Evolutionary conservation across 2,888 invertebrate species (phyloP).

Genomic region (Acholoe squamosa): DNA sequence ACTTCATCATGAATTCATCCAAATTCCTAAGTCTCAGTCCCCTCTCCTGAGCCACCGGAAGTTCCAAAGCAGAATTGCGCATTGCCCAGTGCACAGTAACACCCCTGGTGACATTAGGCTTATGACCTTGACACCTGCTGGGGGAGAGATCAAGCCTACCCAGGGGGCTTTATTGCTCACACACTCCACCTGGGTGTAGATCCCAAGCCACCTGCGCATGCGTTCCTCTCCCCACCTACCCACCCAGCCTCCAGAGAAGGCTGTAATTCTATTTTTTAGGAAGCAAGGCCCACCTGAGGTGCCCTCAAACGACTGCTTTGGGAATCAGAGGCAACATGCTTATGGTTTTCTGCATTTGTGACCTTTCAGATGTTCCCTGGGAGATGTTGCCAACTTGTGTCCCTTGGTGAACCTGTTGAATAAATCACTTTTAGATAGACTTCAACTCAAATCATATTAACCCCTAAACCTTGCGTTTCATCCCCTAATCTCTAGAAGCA

Average conservation of each 20-base stretch:
- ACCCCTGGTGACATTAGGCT: slow-evolving; percentile 19
- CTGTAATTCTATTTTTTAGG: not conserved
- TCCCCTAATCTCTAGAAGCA: too few relatives aligned
- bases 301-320: not conserved
- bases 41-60: not conserved
- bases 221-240: not conserved
- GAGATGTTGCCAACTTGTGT: too few relatives aligned
- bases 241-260: not conserved
- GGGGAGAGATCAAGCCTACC: not conserved
- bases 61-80: not conserved
- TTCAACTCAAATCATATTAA: too few relatives aligned
- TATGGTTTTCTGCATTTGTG: too few relatives aligned
- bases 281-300: not conserved
- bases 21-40: not conserved
- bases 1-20: not conserved
- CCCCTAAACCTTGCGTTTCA: too few relatives aligned
- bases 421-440: too few relatives aligned
- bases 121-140: slow-evolving; percentile 24
- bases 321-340: too few relatives aligned
- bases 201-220: slow-evolving; percentile 5
- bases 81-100: not conserved
- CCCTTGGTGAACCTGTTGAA: too few relatives aligned
- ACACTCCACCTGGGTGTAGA: not conserved
- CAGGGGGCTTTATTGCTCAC: not conserved
- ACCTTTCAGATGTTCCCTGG: too few relatives aligned